Evolutionary conservation across 2,888 invertebrate species (phyloP), one percentile per base, ranked within the genome.

Genomic region (Ichneumoninae sp.): DNA sequence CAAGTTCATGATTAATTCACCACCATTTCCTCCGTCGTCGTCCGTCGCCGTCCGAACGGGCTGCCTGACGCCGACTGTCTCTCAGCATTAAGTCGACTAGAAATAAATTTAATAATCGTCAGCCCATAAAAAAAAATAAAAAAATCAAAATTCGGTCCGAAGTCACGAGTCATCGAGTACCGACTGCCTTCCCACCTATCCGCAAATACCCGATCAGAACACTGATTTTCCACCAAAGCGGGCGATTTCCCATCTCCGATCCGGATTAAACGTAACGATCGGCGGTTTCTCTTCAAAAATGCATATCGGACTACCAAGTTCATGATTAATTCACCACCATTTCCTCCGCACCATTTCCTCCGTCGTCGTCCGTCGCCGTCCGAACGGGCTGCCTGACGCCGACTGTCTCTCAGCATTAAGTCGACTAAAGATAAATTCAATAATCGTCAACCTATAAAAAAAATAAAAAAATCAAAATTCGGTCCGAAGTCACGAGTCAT

Each of bases 281-380:
- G 36, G 54, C 16, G 8, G 44, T 47, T 26, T n/a, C 22, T 70
- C 52, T 13, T 78, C 22, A 60, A 75, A 68, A 74, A 81, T 81
- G 30, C 63, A 68, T 36, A 80, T 50, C 69, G 26, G 19, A 69
- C 52, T 47, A 19, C 19, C 82, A 84, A 73, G 81, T 74, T 85
- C 66, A 76, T 85, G 78, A 86, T 85, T 90, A 88, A 90, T 89
- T 87, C 88, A 84, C 85, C 80, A 87, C 75, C 75, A 79, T 87
- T 86, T 84, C 76, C 83, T 78, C 66, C 76, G 54, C 80, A 87
- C 75, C 75, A 79, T 87, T 86, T 84, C 76, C 83, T 78, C 66
- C 76, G 54, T 66, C 75, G 71, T 44, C 50, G 71, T 73, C 81
- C 76, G 76, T 76, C 36, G 30, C n/a, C 13, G 6, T 33, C 33